Base-by-base conservation (phyloP, 2,797 vertebrate genomes). In the Microctenopoma stevenorrisi region DNA sequence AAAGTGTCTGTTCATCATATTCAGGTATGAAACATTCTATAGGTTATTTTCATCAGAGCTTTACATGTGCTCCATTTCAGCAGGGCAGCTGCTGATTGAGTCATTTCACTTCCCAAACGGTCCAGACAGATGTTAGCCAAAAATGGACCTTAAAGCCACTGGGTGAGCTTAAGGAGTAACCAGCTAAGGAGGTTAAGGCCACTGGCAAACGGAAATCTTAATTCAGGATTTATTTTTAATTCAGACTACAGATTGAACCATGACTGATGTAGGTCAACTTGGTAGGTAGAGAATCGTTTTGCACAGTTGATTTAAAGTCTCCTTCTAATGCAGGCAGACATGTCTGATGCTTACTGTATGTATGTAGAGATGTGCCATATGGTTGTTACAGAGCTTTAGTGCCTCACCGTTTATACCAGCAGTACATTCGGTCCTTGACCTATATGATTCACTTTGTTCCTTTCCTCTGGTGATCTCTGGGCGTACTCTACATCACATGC, bases 81-180 rank as follows among this genome's bases (percentile, higher is more conserved):
- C 44, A 30, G 5, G 47, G 7, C 25, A 26, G 50, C 64, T 62
- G 15, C 14, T 67, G 44, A 72, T 57, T 28, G 50, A 70, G 37
- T 64, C 30, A 47, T 68, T 76, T 64, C 26, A 33, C 42, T 33
- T 64, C 50, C 18, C 18, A 35, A 76, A 76, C 38, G 74, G 38
- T 73, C 38, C n/a, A 62, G 59, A 74, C 73, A 86, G 81, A 88
- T 84, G 78, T 83, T 68, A 16, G 47, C 46, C 26, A 13, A 49
- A 87, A 67, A 87, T 77, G 4, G 85, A 82, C 73, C 61, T 77
- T 62, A 78, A 86, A 88, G 71, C 71, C 70, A 64, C 25, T 69
- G 75, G 30, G 56, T 1, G 13, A 80, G 76, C 74, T 80, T 74
- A 55, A 80, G 59, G 30, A 75, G 54, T 38, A 62, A 85, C 30